Conservation (phyloP, 1,140 invertebrate species). For the Mercenaria mercenaria region DNA sequence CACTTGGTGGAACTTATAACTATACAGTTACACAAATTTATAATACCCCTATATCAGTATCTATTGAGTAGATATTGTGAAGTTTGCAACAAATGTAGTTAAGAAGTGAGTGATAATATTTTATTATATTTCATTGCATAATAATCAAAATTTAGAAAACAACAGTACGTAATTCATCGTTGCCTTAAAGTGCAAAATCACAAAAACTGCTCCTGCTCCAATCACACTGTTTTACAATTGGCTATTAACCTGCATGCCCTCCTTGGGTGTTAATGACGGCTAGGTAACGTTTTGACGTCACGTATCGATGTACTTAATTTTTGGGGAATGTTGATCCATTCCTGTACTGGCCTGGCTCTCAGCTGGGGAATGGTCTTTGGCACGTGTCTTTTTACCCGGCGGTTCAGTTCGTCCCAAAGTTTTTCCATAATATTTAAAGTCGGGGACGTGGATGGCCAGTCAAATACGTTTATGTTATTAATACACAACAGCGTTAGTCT, state of each 20-base stretch:
- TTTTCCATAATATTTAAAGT: constrained; percentile 37
- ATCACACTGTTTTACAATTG: not conserved
- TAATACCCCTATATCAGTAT: too few species aligned
- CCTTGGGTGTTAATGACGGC: not conserved
- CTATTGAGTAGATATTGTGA: too few species aligned
- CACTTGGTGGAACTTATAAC: too few species aligned
- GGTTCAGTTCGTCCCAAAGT: constrained; percentile 36
- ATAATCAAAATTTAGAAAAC: too few species aligned
- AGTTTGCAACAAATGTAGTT: too few species aligned
- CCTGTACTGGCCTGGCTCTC: not conserved
- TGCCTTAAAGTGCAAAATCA: too few species aligned
- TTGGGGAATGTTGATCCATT: not conserved
- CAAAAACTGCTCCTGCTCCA: too few species aligned
- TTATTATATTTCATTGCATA: too few species aligned
- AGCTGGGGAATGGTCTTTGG: not conserved
- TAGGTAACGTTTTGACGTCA: not conserved
- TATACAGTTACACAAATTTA: too few species aligned
- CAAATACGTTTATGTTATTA: not conserved
- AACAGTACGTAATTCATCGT: too few species aligned
- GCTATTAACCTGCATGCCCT: constrained; percentile 4
- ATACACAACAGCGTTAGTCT: not conserved
- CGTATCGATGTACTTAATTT: not conserved
- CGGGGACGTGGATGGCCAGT: constrained; percentile 20
- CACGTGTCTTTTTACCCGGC: not conserved
- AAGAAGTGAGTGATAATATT: too few species aligned